Evolutionary conservation across 2,797 vertebrate species (phyloP).

Genomic region (Xiphophorus birchmanni): DNA sequence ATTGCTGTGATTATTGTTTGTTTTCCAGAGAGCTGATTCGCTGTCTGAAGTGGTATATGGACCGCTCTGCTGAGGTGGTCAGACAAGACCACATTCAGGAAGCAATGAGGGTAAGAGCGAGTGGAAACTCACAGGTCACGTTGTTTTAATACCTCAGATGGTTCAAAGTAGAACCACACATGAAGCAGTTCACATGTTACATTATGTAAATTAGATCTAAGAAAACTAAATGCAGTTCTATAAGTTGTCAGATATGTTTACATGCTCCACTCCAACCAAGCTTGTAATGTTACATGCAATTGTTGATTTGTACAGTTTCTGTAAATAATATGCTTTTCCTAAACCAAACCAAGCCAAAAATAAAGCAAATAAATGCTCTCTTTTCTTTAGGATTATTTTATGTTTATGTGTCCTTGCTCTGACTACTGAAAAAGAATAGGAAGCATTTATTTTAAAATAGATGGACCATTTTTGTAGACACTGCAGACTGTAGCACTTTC

Average conservation of each 20-base stretch:
- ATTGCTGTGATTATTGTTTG: background rate
- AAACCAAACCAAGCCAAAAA: background rate
- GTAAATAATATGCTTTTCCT: background rate
- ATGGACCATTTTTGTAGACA: background rate
- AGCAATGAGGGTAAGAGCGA: conserved; percentile 88
- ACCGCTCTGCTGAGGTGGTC: conserved; percentile 94
- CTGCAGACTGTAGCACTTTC: conserved; percentile 1
- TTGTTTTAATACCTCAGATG: background rate
- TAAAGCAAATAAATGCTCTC: background rate
- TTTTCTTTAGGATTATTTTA: background rate
- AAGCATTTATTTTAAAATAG: background rate
- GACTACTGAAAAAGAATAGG: background rate
- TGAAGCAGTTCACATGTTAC: background rate
- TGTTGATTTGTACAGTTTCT: background rate
- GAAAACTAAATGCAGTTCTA: background rate
- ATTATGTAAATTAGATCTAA: background rate
- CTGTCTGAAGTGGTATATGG: conserved; percentile 99
- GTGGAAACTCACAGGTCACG: background rate
- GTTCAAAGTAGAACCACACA: background rate
- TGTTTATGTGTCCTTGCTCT: background rate
- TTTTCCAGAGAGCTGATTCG: conserved; percentile 91
- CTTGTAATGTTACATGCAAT: background rate
- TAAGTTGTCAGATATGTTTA: background rate
- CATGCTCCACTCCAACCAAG: background rate
- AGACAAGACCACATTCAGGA: conserved; percentile 98